Percentiles rank a stretch among this genome's conserved stretches.
Evolutionary conservation across 2,113 vertebrate species (phyloP).

Genomic region (Mustelus asterias): DNA sequence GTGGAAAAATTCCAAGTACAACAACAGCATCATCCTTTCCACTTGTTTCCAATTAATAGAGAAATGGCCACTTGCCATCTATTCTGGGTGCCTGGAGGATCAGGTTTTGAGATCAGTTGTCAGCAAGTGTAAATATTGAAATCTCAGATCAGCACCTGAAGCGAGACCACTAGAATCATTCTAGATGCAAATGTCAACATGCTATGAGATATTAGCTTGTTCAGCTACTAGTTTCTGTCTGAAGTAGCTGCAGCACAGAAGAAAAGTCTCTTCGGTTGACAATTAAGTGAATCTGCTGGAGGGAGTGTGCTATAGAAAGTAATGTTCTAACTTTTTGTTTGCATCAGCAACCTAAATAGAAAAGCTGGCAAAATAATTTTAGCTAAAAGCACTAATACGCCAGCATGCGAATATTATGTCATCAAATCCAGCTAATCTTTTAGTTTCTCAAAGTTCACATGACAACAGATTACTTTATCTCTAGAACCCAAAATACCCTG

Average conservation of each 20-base stretch:
- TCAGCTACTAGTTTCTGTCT: neutral
- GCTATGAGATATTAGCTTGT: neutral
- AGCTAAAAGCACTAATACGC: neutral
- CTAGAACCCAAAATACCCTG: neutral
- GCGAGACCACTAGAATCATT: neutral
- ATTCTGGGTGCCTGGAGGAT: neutral
- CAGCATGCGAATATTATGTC: too few relatives aligned
- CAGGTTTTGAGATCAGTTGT: neutral
- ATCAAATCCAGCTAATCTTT: neutral
- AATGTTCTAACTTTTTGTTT: neutral
- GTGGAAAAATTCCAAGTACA: neutral
- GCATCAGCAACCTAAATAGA: neutral
- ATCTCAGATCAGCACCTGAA: constrained; percentile 2
- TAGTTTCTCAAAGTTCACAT: neutral
- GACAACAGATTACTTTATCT: neutral
- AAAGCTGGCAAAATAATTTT: neutral
- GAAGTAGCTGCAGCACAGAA: neutral
- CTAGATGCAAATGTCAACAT: neutral
- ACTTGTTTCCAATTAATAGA: neutral
- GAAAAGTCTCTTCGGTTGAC: neutral
- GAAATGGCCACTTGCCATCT: constrained; percentile 7
- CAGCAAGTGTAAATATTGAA: constrained; percentile 18
- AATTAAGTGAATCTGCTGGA: neutral
- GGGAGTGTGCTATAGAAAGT: neutral
- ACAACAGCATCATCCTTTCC: neutral